Conservation (phyloP, 2,888 invertebrate genomes). For the Oasisia sp. region DNA sequence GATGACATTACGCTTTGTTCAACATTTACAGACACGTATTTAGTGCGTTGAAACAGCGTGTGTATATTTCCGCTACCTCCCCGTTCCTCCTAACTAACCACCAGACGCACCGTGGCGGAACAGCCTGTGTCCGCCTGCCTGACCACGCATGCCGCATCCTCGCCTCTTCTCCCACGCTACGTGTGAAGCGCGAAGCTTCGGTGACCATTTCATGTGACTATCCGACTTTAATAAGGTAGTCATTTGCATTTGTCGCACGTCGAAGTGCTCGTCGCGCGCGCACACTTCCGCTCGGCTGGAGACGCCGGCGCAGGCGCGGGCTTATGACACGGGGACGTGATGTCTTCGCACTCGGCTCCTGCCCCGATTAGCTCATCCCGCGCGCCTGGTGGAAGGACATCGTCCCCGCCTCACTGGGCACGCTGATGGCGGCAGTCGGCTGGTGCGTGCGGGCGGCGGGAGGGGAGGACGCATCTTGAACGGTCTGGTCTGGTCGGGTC, state of each 20-base stretch:
- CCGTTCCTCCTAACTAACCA: neutral
- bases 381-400: neutral
- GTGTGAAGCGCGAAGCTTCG: neutral
- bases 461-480: neutral
- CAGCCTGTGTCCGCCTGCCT: neutral
- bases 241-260: conserved; percentile 5
- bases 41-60: neutral
- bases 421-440: neutral
- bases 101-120: neutral
- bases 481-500: neutral
- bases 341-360: neutral
- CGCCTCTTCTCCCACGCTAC: neutral
- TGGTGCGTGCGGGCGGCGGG: neutral
- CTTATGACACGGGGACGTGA: conserved; percentile 6
- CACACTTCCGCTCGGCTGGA: neutral
- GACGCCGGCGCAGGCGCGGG: neutral
- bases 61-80: neutral
- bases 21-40: neutral
- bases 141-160: neutral
- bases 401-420: neutral
- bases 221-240: conserved; percentile 17
- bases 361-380: neutral
- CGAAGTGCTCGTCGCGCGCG: neutral
- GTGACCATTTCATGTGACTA: neutral
- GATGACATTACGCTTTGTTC: neutral